Percentiles rank a stretch among this genome's conserved stretches.
These are phyloP conservation scores for Romanomermis culicivorax DNA, from an alignment of 2,888 invertebrate species.

Conservation along the genomic window DNA sequence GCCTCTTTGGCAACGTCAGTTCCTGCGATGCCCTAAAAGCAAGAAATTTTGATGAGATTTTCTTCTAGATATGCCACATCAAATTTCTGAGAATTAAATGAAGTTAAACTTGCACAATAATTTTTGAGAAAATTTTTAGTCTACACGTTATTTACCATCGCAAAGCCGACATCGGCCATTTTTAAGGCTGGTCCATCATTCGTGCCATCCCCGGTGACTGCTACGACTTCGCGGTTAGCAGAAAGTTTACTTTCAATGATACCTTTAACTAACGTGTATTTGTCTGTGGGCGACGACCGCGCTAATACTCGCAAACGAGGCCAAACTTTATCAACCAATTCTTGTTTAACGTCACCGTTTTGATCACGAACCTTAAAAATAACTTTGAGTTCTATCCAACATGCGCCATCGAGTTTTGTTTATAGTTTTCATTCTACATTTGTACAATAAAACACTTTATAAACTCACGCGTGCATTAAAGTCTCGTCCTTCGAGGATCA, in stretches of 20 bases:
- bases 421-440: not conserved
- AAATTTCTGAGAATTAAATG: too few species aligned
- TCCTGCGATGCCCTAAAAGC: slow-evolving; percentile 73
- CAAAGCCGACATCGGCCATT: slow-evolving; percentile 95
- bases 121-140: too few species aligned
- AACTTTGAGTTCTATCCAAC: not conserved
- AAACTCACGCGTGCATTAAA: slow-evolving; percentile 61
- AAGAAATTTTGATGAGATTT: not conserved
- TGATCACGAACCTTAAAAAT: slow-evolving; percentile 18
- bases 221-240: slow-evolving; percentile 81
- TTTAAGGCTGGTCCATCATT: slow-evolving; percentile 94
- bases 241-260: slow-evolving; percentile 84
- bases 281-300: slow-evolving; percentile 89
- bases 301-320: slow-evolving; percentile 82
- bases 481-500: slow-evolving; percentile 88
- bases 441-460: not conserved
- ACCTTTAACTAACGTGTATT: slow-evolving; percentile 89
- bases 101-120: too few species aligned
- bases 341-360: slow-evolving; percentile 48
- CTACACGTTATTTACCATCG: slow-evolving; percentile 47
- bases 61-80: too few species aligned
- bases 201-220: slow-evolving; percentile 92
- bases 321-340: slow-evolving; percentile 85
- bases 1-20: slow-evolving; percentile 99
- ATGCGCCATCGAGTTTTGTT: not conserved